Evolutionary conservation across 2,797 vertebrate genomes (phyloP).

Genomic region (Acropternis orthonyx): DNA sequence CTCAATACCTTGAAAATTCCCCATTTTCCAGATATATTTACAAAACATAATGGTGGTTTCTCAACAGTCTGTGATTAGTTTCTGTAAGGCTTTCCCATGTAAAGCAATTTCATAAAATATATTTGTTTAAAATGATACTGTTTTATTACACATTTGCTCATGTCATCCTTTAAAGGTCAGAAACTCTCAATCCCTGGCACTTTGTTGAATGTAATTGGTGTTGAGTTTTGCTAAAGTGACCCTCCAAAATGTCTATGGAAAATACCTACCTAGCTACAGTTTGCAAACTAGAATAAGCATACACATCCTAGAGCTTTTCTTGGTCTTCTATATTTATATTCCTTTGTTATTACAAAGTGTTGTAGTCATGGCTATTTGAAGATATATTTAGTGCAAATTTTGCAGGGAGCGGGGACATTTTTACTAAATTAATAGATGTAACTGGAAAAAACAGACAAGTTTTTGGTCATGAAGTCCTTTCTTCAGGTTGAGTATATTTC

Average conservation of each 20-base stretch:
- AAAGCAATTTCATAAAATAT: neutral
- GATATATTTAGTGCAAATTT: neutral
- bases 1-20: neutral
- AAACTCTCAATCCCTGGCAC: neutral
- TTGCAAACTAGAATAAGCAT: neutral
- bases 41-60: neutral
- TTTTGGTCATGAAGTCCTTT: neutral
- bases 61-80: neutral
- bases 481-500: neutral
- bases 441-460: neutral
- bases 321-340: neutral
- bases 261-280: neutral
- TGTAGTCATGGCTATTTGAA: neutral
- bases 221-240: neutral
- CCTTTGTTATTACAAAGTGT: neutral
- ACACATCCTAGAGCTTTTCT: neutral
- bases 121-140: neutral
- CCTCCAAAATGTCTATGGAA: neutral
- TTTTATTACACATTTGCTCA: neutral
- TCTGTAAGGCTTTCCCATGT: neutral
- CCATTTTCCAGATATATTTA: neutral
- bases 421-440: neutral
- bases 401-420: neutral
- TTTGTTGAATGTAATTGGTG: neutral
- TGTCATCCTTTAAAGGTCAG: neutral